Percentiles rank a stretch among this genome's conserved stretches.
phyloP scores from a whole-genome alignment of 2,888 invertebrate species.

The Dicycla oo region DNA sequence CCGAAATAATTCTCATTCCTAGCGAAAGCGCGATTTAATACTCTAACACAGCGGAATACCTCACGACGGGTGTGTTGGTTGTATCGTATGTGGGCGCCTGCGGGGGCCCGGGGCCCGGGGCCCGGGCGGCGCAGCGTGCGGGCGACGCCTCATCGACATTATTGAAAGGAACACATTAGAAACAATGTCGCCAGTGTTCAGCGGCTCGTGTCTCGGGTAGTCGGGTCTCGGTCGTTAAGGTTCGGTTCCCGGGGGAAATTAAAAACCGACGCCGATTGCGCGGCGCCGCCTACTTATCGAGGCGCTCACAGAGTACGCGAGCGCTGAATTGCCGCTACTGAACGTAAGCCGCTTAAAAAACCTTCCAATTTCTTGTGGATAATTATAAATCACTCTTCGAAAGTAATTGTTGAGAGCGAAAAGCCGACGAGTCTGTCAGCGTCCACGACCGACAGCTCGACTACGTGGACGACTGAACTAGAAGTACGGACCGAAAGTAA shows the following conservation, averaged over 20 bases:
- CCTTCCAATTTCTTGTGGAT: constrained; percentile 58
- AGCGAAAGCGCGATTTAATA: constrained; percentile 49
- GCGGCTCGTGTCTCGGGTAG: constrained; percentile 50
- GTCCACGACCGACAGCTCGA: not conserved
- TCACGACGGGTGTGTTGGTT: constrained; percentile 1
- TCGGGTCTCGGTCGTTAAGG: constrained; percentile 62
- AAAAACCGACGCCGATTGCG: constrained; percentile 66
- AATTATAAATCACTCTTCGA: constrained; percentile 53
- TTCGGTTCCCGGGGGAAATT: constrained; percentile 73
- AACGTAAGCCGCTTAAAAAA: constrained; percentile 66
- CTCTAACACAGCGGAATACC: constrained; percentile 36
- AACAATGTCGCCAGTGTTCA: constrained; percentile 67
- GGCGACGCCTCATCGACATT: constrained; percentile 48
- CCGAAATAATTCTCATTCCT: constrained; percentile 52
- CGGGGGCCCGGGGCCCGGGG: not conserved
- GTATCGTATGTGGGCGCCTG: constrained; percentile 3
- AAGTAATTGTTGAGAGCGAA: constrained; percentile 39
- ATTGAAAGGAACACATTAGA: constrained; percentile 69
- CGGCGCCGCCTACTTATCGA: constrained; percentile 68
- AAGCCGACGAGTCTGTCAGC: constrained; percentile 12
- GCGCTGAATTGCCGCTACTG: constrained; percentile 36
- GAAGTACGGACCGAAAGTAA: not conserved
- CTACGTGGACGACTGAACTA: constrained; percentile 5
- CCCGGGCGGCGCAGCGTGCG: not conserved
- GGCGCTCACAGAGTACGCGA: constrained; percentile 55